Evolutionary conservation across 2,113 vertebrate genomes (phyloP).

Genomic region (Piprites chloris): DNA sequence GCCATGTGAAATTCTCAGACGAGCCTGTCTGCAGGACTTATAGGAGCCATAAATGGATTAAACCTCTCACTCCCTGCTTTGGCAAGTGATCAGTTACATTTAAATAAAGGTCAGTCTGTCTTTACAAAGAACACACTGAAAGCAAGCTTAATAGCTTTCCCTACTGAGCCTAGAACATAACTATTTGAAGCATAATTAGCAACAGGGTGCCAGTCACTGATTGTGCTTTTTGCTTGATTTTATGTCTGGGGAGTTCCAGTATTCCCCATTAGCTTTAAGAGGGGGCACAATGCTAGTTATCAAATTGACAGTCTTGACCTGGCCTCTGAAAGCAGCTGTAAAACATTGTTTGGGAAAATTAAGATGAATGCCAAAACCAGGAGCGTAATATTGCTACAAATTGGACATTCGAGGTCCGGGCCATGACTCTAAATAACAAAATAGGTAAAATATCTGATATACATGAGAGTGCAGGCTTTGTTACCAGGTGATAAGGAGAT

Average conservation of each 20-base stretch:
- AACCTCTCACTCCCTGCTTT: conserved; percentile 59
- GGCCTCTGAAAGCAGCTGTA: conserved; percentile 58
- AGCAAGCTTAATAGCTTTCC: conserved; percentile 62
- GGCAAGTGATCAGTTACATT: conserved; percentile 66
- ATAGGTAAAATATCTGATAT: neutral
- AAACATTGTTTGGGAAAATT: conserved; percentile 61
- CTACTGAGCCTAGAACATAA: conserved; percentile 61
- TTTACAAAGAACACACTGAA: conserved; percentile 67
- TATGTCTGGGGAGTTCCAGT: conserved; percentile 57
- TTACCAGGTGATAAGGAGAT: conserved; percentile 28
- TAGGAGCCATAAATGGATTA: conserved; percentile 54
- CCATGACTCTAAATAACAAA: neutral
- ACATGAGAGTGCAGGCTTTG: neutral
- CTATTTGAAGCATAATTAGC: conserved; percentile 75
- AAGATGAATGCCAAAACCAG: conserved; percentile 54
- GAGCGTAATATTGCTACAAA: conserved; percentile 4
- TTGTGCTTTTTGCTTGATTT: conserved; percentile 56
- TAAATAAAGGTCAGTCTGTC: conserved; percentile 68
- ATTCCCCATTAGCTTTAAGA: conserved; percentile 66
- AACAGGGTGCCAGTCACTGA: conserved; percentile 55
- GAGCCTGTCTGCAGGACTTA: conserved; percentile 38
- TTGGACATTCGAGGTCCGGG: neutral
- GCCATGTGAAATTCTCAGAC: conserved; percentile 45
- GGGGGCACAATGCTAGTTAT: conserved; percentile 59
- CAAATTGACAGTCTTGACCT: conserved; percentile 68